Evolutionary conservation across 2,113 vertebrate species (phyloP), one percentile per base, ranked within the genome.

Genomic region (Campylorhamphus procurvoides): DNA sequence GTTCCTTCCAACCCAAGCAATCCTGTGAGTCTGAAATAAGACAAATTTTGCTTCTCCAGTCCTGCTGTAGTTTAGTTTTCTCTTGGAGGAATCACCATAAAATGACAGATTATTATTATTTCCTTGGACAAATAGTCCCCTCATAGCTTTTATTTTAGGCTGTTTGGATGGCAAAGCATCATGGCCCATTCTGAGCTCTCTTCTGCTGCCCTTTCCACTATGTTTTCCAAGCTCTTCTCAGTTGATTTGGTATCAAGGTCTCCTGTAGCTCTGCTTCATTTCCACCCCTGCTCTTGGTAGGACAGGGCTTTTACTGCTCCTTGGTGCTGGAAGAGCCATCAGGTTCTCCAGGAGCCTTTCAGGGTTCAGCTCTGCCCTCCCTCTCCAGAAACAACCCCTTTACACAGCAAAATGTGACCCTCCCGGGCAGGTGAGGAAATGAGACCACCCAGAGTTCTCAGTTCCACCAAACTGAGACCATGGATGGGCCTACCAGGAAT

Each of bases 351-450:
- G 1, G 14, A 71, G 24, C n/a, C 40, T 71, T 53, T 47, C 29
- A 28, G 15, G 53, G 33, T 18, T 42, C 53, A 77, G 12, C 49
- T 55, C 47, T 17, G 14, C 39, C 59, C 35, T 64, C 49, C 35
- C 12, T 42, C 22, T 6, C 25, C 3, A 63, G 64, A 66, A 84
- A 8, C 24, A 19, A 24, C 16, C 12, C 14, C 8, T 33, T 63
- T 19, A 31, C 33, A 25, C 10, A 49, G 53, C 35, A 56, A 66
- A 80, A 31, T 0, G 0, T 11, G 22, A 7, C 5, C 24, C 18
- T 25, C n/a, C 67, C 12, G 22, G 64, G 35, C 47, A 74, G 67
- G 18, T 7, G 33, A 73, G 39, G 49, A 40, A 80, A 68, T 7
- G 6, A 71, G 69, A 29, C 3, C 37, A 39, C 10, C 25, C 62